Evolutionary conservation across 2,797 vertebrate genomes (phyloP).

Genomic region (Falco rusticolus): DNA sequence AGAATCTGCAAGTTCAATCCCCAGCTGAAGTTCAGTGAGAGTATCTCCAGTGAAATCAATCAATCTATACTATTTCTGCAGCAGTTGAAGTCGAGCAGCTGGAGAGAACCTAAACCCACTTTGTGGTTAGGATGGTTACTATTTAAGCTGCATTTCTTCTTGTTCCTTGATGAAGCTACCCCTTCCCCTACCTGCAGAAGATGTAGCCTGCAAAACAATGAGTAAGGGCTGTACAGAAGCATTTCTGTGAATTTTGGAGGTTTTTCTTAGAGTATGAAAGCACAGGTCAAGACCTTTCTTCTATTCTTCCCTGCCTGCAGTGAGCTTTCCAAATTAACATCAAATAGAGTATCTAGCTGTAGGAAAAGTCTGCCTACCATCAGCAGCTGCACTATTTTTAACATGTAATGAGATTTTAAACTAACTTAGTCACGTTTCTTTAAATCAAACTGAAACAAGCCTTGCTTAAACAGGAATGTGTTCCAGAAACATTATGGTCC

Average conservation of each 20-base stretch:
- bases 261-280: neutral
- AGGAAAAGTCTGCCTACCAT: neutral
- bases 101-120: neutral
- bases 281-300: neutral
- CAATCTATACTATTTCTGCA: neutral
- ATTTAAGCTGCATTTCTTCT: neutral
- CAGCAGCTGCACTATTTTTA: neutral
- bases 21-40: neutral
- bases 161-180: neutral
- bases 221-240: neutral
- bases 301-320: neutral
- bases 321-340: neutral
- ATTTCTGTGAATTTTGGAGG: neutral
- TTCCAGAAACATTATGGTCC: neutral
- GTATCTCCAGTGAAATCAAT: neutral
- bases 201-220: neutral
- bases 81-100: neutral
- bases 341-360: neutral
- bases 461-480: neutral
- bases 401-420: neutral
- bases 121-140: neutral
- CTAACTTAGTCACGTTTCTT: neutral
- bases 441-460: neutral
- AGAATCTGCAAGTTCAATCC: neutral
- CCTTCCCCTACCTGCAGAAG: neutral